These are phyloP conservation scores for Lasioglossum zephyrum DNA, from an alignment of 2,888 invertebrate genomes.

Conservation along the genomic window DNA sequence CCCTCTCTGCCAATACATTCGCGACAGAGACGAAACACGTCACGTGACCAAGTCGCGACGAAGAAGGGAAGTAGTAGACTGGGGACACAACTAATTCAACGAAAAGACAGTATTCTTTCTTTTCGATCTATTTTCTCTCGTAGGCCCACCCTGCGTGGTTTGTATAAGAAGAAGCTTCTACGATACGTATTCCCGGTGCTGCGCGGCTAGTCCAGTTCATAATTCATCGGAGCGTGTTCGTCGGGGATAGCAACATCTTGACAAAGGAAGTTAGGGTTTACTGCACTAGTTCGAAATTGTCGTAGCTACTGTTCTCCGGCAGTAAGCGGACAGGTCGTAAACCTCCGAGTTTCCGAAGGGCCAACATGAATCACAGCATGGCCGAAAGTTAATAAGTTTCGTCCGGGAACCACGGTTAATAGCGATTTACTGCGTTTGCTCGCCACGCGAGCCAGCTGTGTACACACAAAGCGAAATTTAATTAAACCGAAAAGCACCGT, in stretches of 20 bases:
- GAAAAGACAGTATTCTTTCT: not conserved
- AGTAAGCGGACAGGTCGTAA: not conserved
- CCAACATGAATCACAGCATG: conserved; percentile 21
- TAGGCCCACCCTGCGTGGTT: not conserved
- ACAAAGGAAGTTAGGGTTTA: conserved; percentile 11
- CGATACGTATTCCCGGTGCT: not conserved
- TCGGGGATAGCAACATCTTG: not conserved
- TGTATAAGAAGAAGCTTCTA: not conserved
- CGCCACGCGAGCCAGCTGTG: conserved; percentile 30
- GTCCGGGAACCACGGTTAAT: conserved; percentile 42
- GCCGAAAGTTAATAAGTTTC: conserved; percentile 57
- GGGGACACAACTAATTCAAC: not conserved
- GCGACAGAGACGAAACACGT: too few species aligned
- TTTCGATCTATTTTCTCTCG: too few species aligned
- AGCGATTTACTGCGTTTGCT: conserved; percentile 54
- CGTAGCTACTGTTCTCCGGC: not conserved
- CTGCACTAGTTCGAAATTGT: conserved; percentile 15
- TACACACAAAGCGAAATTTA: conserved; percentile 61
- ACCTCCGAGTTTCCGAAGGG: conserved; percentile 5
- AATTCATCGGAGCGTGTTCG: not conserved
- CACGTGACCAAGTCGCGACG: too few species aligned
- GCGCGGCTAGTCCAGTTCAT: not conserved
- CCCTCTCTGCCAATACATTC: too few species aligned
- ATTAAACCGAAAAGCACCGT: conserved; percentile 53
- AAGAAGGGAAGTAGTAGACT: too few species aligned